Conservation (phyloP, 2,888 invertebrate genomes). For the Lepidochrysops patricia region DNA sequence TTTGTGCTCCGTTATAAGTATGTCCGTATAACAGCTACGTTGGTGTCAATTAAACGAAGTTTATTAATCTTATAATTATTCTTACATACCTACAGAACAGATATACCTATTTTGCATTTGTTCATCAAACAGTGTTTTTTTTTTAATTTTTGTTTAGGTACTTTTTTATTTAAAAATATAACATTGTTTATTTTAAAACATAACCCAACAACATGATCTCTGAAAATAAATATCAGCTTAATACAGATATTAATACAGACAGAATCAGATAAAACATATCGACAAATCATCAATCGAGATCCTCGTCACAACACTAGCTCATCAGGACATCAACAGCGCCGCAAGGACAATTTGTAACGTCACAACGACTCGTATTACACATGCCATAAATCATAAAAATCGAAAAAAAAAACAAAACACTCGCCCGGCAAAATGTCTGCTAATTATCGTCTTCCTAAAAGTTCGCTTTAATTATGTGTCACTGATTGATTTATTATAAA, state of each 20-base stretch:
- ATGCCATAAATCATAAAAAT: conserved; percentile 60
- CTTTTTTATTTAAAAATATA: no score
- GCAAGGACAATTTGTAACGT: conserved; percentile 64
- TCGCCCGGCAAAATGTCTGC: conserved; percentile 57
- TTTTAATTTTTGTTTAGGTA: no score
- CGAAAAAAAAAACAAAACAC: conserved; percentile 49
- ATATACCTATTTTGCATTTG: no score
- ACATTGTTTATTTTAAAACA: no score
- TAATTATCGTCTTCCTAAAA: conserved; percentile 70
- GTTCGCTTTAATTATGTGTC: conserved; percentile 30
- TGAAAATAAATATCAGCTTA: no score
- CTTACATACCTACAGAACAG: no score
- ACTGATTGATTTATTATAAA: conserved; percentile 26
- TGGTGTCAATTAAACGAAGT: no score
- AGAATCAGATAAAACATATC: conserved; percentile 5
- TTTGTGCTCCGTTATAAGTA: no score
- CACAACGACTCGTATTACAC: conserved; percentile 60
- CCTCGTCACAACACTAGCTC: conserved; percentile 22
- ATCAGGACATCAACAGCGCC: conserved; percentile 33
- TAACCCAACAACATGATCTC: no score
- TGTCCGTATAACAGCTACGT: no score
- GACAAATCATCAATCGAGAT: conserved; percentile 2
- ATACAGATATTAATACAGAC: conserved; percentile 30
- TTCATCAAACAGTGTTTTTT: no score
- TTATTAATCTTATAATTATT: no score